Base-by-base conservation (phyloP, 2,797 vertebrate species). In the Hyperoplus lanceolatus region DNA sequence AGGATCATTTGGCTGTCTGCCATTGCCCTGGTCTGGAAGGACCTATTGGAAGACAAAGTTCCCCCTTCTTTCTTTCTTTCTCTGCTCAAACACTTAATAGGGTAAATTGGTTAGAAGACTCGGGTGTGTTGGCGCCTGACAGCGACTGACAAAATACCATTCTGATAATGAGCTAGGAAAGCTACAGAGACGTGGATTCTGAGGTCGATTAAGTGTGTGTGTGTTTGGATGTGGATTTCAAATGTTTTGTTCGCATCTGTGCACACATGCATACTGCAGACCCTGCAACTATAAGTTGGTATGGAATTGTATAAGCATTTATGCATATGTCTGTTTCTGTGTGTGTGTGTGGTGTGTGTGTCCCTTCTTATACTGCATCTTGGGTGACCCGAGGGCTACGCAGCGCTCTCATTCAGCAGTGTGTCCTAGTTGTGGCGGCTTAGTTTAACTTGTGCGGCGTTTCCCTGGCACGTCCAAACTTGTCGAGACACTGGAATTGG, bases 351-450 rank as follows among this genome's bases (percentile, higher is more conserved):
- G 29, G 29, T 75, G 38, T 75, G 72, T 50, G 62, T 55, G 18
- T 66, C 11, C 3, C 68, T 51, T 60, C 53, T 8, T 39, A 61
- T 74, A 46, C 57, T 55, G 48, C 65, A 75, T 88, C 87, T 73
- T 76, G 74, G 50, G 65, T 92, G 90, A 93, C 92, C 94, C 89
- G 83, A 77, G 83, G 88, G 90, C 90, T 75, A 83, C 66, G 38
- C 65, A 5, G 63, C 73, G 64, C 83, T 86, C 89, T 90, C 75
- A 56, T 90, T 94, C 88, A 80, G 64, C 5, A 61, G 48, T 94
- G 94, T 75, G 93, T 93, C 95, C 94, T 89, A 93, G 92, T 94
- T 73, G 81, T 79, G 73, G 75, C 79, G 77, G 84, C 83, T 86
- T 61, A 85, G 70, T 71, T 77, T 45, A 60, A 80, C 73, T 87